phyloP scores from a whole-genome alignment of 2,797 vertebrate species.

The Propithecus deckenii region DNA sequence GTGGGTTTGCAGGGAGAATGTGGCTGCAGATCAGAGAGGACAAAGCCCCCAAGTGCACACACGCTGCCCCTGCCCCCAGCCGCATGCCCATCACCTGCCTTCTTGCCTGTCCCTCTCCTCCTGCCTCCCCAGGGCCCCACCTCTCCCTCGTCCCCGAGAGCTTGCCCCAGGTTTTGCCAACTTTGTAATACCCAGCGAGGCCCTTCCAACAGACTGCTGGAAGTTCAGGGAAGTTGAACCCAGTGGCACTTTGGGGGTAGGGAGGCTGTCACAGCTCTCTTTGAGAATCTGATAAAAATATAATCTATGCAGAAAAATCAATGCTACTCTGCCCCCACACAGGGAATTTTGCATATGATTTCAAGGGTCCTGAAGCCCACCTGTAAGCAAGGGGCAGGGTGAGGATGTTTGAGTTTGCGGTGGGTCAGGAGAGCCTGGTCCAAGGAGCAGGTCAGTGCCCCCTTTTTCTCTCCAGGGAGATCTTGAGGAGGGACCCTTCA shows the following conservation, averaged over 20 bases:
- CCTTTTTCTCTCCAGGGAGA: not conserved
- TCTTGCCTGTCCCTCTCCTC: not conserved
- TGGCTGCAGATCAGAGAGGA: not conserved
- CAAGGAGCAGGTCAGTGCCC: not conserved
- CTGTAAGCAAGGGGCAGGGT: not conserved
- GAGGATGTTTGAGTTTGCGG: not conserved
- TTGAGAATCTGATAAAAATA: not conserved
- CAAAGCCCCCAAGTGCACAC: fast-evolving
- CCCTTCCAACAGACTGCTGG: not conserved
- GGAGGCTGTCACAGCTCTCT: not conserved
- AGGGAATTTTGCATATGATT: not conserved
- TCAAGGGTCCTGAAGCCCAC: not conserved
- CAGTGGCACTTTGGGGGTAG: not conserved
- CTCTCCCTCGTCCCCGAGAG: not conserved
- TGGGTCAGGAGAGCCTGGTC: not conserved
- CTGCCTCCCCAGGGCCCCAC: not conserved
- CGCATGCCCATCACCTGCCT: not conserved
- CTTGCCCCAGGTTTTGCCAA: not conserved
- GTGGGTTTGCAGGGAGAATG: not conserved
- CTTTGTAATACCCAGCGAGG: not conserved
- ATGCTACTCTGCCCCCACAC: not conserved
- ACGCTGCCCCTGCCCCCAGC: not conserved
- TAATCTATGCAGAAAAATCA: not conserved
- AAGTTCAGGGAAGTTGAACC: not conserved
- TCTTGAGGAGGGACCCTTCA: not conserved